These are phyloP conservation scores for Papilio machaon DNA, from an alignment of 1,140 invertebrate species.

Conservation along the genomic window DNA sequence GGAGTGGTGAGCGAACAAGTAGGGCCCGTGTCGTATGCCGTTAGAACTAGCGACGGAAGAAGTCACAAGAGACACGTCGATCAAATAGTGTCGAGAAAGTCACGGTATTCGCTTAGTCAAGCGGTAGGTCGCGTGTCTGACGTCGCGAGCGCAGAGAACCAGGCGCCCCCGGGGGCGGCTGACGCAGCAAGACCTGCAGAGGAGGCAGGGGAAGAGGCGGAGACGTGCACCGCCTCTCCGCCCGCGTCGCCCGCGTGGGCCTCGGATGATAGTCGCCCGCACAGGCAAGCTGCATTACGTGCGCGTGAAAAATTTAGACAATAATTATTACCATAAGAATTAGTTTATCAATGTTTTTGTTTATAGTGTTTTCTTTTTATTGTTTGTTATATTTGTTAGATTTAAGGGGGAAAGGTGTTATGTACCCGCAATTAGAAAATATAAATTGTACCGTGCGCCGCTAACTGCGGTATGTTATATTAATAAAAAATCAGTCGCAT, in stretches of 20 bases:
- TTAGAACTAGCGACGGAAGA: slow-evolving; percentile 6
- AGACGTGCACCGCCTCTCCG: too few relatives aligned
- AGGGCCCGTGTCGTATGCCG: too few relatives aligned
- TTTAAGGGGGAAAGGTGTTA: too few relatives aligned
- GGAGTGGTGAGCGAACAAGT: too few relatives aligned
- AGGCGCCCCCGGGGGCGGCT: not conserved
- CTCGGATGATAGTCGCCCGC: not conserved
- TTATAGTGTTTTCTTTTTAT: too few relatives aligned
- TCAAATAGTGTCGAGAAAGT: slow-evolving; percentile 20
- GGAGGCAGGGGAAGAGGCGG: too few relatives aligned
- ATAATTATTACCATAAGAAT: slow-evolving; percentile 2
- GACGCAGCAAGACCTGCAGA: not conserved
- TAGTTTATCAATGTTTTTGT: too few relatives aligned
- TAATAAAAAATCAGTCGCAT: too few relatives aligned
- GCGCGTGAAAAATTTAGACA: not conserved
- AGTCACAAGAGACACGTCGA: slow-evolving; percentile 10
- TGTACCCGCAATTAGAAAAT: slow-evolving; percentile 30
- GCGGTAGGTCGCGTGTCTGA: not conserved
- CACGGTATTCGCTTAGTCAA: slow-evolving; percentile 2
- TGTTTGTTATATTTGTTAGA: too few relatives aligned
- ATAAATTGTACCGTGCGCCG: too few relatives aligned
- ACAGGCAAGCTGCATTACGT: slow-evolving; percentile 10
- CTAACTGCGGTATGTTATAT: too few relatives aligned
- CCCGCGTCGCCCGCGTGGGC: not conserved
- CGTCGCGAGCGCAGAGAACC: not conserved